Evolutionary conservation across 1,140 invertebrate genomes (phyloP), one percentile per base, ranked within the genome.

Genomic region (Saccostrea echinata): DNA sequence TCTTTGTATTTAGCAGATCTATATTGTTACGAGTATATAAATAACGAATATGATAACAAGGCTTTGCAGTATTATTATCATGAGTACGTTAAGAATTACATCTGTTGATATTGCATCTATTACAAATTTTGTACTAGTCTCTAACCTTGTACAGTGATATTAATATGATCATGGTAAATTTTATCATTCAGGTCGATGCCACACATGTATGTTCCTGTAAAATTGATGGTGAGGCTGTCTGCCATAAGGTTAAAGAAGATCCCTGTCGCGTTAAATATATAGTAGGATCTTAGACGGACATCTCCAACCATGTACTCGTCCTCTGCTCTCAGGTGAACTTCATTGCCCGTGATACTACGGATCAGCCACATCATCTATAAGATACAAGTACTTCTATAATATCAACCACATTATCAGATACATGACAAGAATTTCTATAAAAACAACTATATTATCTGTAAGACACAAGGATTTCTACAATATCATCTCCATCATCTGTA

Each of bases 331-430:
- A 89, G 21, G 0, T 30, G 13, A 3, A 86, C 16, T 16, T 55
- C 35, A 27, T 11, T 84, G 11, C 83, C 82, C 24, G 21, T 30
- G 13, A 86, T 35, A 33, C 88, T 86, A 35, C 33, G 43, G 51
- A 89, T 80, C 3, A 52, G 0, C 88, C 88, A 89, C 33, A n/a
- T 27, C 88, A 89, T 89, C 88, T 89, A n/a, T n/a, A n/a, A n/a
- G n/a, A n/a, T n/a, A n/a, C n/a, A n/a, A n/a, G n/a, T n/a, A n/a
- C n/a, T n/a, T n/a, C n/a, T n/a, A n/a, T n/a, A n/a, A n/a, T n/a
- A n/a, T n/a, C n/a, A n/a, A n/a, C n/a, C n/a, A n/a, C n/a, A n/a
- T n/a, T n/a, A n/a, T n/a, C n/a, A n/a, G n/a, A n/a, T n/a, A n/a
- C n/a, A n/a, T n/a, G n/a, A n/a, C n/a, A n/a, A n/a, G n/a, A n/a